A percentile compares a stretch with the other conserved stretches of the same genome.
Evolutionary conservation across 2,888 invertebrate genomes (phyloP).

Genomic region (Gasteruption jaculator): DNA sequence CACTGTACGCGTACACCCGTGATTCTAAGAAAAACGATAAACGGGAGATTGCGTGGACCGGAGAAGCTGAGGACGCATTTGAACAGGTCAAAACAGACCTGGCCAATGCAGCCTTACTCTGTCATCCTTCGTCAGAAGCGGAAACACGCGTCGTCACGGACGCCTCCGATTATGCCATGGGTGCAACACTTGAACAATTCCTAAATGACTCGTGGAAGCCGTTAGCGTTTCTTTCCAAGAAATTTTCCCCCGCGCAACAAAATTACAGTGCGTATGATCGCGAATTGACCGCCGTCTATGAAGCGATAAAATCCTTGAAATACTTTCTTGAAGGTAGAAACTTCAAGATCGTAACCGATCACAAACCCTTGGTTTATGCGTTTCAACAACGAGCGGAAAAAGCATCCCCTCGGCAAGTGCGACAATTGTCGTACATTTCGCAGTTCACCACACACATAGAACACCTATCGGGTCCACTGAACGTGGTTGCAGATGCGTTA

Average conservation of each 20-base stretch:
- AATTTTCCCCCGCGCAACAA: slow-evolving; percentile 17
- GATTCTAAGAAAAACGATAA: too few species aligned
- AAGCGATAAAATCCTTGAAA: slow-evolving; percentile 7
- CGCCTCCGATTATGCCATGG: too few species aligned
- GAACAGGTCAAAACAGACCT: too few species aligned
- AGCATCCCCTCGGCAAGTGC: slow-evolving; percentile 7
- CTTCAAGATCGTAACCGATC: slow-evolving; percentile 9
- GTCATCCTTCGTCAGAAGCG: too few species aligned
- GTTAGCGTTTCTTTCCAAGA: slow-evolving; percentile 18
- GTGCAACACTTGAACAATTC: too few species aligned
- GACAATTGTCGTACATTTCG: slow-evolving; percentile 10
- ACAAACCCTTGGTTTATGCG: slow-evolving; percentile 13
- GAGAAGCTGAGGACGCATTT: too few species aligned
- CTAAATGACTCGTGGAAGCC: too few species aligned
- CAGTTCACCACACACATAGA: slow-evolving; percentile 10
- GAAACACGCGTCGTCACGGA: too few species aligned
- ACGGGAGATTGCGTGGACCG: too few species aligned
- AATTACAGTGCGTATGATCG: slow-evolving; percentile 28
- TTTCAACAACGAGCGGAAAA: slow-evolving; percentile 10
- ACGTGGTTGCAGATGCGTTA: slow-evolving; percentile 13
- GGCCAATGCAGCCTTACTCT: too few species aligned
- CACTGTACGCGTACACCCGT: too few species aligned
- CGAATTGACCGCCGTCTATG: slow-evolving; percentile 12
- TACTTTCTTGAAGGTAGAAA: slow-evolving; percentile 9
- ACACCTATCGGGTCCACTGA: slow-evolving; percentile 10